Conservation (phyloP, 2,113 vertebrate species). For the Hippolais icterina region DNA sequence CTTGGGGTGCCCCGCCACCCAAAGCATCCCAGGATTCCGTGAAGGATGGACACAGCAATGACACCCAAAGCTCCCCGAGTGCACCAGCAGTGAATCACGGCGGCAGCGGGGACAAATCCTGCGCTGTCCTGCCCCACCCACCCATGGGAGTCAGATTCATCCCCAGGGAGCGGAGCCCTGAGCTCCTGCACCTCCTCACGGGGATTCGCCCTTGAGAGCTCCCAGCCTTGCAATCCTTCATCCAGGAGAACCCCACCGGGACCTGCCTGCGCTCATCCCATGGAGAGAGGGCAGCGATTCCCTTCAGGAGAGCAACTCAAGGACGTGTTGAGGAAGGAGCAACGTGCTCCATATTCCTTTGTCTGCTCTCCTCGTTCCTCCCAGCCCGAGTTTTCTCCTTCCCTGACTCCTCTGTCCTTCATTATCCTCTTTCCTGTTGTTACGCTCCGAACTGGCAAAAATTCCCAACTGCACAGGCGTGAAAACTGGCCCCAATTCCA, state of each 20-base stretch:
- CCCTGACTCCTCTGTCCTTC: conserved; percentile 16
- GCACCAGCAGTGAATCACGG: no score
- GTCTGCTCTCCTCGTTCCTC: not conserved
- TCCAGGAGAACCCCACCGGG: not conserved
- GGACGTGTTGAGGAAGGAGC: not conserved
- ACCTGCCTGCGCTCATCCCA: no score
- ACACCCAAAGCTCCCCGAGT: no score
- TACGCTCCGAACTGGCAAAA: conserved; percentile 29
- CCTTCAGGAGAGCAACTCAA: not conserved
- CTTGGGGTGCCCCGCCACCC: no score
- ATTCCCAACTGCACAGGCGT: not conserved
- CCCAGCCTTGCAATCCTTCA: not conserved
- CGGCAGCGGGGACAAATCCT: no score
- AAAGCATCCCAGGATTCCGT: no score
- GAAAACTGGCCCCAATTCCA: conserved; percentile 3
- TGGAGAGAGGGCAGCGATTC: not conserved
- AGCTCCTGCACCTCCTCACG: not conserved
- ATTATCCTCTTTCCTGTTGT: not conserved
- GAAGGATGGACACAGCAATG: no score
- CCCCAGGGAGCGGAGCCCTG: not conserved
- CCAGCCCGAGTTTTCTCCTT: not conserved
- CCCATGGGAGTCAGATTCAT: not conserved
- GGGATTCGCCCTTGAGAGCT: not conserved
- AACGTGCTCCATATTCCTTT: not conserved
- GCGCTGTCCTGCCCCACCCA: no score